These are phyloP conservation scores for Drosophila sturtevanti DNA, from an alignment of 1,140 invertebrate species.

Conservation along the genomic window DNA sequence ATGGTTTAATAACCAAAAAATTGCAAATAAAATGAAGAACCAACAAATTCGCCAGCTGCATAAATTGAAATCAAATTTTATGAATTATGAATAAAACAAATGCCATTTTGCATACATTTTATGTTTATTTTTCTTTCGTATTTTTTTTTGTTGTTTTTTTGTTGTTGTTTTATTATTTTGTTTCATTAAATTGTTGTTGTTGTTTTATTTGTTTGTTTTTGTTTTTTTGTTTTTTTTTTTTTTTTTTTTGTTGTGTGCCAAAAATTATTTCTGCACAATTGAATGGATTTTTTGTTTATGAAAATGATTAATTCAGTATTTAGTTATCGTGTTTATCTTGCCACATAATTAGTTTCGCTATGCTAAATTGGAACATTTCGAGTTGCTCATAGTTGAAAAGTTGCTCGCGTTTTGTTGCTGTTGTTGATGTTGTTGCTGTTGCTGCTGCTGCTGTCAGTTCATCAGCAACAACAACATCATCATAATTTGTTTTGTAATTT, in stretches of 20 bases:
- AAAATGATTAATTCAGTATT: constrained; percentile 46
- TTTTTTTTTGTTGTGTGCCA: constrained; percentile 46
- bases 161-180: constrained; percentile 31
- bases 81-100: constrained; percentile 32
- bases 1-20: not conserved
- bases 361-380: constrained; percentile 78
- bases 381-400: constrained; percentile 71
- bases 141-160: constrained; percentile 17
- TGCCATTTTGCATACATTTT: constrained; percentile 21
- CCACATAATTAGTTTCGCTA: constrained; percentile 70
- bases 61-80: constrained; percentile 15
- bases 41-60: not conserved
- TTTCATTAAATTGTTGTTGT: constrained; percentile 14
- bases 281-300: constrained; percentile 56
- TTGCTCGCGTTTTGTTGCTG: constrained; percentile 36
- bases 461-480: constrained; percentile 14
- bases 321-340: constrained; percentile 49
- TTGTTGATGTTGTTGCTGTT: constrained; percentile 28
- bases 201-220: constrained; percentile 34
- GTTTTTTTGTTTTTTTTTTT: constrained; percentile 24
- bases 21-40: too few species aligned
- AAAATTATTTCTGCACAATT: constrained; percentile 68
- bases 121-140: constrained; percentile 27
- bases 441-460: not conserved
- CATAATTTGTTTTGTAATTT: constrained; percentile 52